phyloP scores from a whole-genome alignment of 1,140 invertebrate species.

The Contarinia nasturtii region DNA sequence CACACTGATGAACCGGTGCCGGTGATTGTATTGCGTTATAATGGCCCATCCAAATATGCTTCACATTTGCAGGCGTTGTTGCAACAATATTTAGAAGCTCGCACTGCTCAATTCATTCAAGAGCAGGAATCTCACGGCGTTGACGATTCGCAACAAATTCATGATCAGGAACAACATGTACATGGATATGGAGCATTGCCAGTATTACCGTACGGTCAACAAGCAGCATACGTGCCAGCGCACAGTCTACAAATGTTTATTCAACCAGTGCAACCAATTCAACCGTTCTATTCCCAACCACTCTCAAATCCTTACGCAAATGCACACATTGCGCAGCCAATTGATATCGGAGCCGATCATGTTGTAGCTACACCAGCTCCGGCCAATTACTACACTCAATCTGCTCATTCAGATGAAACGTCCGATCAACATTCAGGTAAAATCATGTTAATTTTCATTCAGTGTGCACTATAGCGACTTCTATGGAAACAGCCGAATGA shows the following conservation, averaged over 20 bases:
- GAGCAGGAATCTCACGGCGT: constrained; percentile 10
- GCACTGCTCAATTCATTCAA: constrained; percentile 19
- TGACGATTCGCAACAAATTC: no score
- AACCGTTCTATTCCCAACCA: background rate
- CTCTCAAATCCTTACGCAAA: no score
- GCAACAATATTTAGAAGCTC: constrained; percentile 22
- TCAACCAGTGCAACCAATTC: background rate
- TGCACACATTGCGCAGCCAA: no score
- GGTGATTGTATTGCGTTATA: constrained; percentile 20
- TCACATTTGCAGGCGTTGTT: constrained; percentile 19
- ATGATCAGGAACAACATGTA: no score
- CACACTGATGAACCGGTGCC: constrained; percentile 11
- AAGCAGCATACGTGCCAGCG: background rate
- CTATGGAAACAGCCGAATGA: no score
- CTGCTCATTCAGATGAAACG: background rate
- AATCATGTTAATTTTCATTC: no score
- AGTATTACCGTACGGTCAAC: background rate
- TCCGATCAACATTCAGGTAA: no score
- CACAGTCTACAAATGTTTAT: no score
- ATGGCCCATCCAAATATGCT: constrained; percentile 21
- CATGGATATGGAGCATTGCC: no score
- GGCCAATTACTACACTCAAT: background rate
- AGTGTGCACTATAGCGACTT: no score
- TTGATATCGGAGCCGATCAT: no score
- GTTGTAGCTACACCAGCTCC: background rate